Conservation (phyloP, 2,888 invertebrate species). For the Oegoconia quadripuncta region DNA sequence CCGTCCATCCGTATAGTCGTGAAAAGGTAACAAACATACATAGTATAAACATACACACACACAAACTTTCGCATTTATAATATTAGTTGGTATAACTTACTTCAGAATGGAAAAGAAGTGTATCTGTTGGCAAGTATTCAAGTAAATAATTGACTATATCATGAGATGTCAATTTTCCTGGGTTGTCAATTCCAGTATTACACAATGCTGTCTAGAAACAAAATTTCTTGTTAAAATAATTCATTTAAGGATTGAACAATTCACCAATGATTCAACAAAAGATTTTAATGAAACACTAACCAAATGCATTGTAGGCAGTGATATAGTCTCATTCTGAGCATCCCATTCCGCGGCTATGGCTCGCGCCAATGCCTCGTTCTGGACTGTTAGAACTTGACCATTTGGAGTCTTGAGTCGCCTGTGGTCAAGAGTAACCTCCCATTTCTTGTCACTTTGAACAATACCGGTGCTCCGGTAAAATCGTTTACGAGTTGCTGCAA, state of each 20-base stretch:
- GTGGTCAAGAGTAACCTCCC: constrained; percentile 93
- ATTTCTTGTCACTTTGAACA: constrained; percentile 83
- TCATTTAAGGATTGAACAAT: too few relatives aligned
- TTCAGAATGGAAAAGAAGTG: constrained; percentile 86
- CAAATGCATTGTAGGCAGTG: constrained; percentile 92
- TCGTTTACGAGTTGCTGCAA: constrained; percentile 78
- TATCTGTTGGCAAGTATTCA: constrained; percentile 90
- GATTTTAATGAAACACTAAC: constrained; percentile 60
- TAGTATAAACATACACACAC: too few relatives aligned
- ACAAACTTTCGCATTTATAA: too few relatives aligned
- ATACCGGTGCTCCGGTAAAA: constrained; percentile 88
- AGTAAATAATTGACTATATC: constrained; percentile 88
- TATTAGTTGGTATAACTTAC: too few relatives aligned
- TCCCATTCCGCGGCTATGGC: constrained; percentile 98
- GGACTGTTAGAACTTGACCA: constrained; percentile 86
- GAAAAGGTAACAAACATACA: too few relatives aligned
- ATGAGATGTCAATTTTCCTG: constrained; percentile 86
- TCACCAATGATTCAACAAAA: not conserved
- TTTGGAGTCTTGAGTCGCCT: constrained; percentile 93
- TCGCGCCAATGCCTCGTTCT: constrained; percentile 92
- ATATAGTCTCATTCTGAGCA: constrained; percentile 87
- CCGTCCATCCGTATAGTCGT: too few relatives aligned
- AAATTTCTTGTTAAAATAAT: too few relatives aligned
- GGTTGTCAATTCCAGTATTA: constrained; percentile 96
- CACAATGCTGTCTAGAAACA: constrained; percentile 88